Percentiles rank a stretch among this genome's conserved stretches.
Evolutionary conservation across 2,888 invertebrate genomes (phyloP).

Genomic region (Clivina fossor): DNA sequence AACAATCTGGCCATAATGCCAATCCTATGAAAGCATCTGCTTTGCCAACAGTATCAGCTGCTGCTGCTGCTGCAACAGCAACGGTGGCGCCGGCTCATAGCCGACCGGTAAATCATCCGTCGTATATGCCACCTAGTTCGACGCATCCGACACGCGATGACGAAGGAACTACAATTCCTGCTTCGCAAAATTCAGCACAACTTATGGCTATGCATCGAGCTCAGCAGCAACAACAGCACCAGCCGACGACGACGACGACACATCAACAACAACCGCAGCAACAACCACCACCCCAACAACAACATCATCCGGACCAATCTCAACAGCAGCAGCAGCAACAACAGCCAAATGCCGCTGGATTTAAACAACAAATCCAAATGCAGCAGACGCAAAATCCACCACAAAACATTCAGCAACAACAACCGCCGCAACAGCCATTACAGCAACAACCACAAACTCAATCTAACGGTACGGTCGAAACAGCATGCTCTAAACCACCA

Average conservation of each 20-base stretch:
- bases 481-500: conserved; percentile 54
- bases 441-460: conserved; percentile 28
- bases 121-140: conserved; percentile 9
- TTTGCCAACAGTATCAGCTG: conserved; percentile 19
- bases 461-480: conserved; percentile 3
- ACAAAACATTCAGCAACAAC: conserved; percentile 7
- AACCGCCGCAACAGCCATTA: conserved; percentile 14
- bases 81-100: conserved; percentile 8
- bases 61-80: conserved; percentile 27
- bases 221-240: conserved; percentile 20
- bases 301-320: conserved; percentile 6
- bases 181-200: conserved; percentile 29
- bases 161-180: conserved; percentile 27
- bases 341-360: no score
- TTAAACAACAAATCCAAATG: neutral
- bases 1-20: conserved; percentile 25
- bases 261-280: conserved; percentile 25
- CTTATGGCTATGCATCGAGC: conserved; percentile 28
- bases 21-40: conserved; percentile 15
- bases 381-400: conserved; percentile 22
- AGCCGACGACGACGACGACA: no score
- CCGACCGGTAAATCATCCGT: conserved; percentile 3
- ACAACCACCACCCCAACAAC: neutral
- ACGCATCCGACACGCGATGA: conserved; percentile 9
- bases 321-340: conserved; percentile 9